These are phyloP conservation scores for Malthinus flaveolus DNA, from an alignment of 2,888 invertebrate species.

Conservation along the genomic window DNA sequence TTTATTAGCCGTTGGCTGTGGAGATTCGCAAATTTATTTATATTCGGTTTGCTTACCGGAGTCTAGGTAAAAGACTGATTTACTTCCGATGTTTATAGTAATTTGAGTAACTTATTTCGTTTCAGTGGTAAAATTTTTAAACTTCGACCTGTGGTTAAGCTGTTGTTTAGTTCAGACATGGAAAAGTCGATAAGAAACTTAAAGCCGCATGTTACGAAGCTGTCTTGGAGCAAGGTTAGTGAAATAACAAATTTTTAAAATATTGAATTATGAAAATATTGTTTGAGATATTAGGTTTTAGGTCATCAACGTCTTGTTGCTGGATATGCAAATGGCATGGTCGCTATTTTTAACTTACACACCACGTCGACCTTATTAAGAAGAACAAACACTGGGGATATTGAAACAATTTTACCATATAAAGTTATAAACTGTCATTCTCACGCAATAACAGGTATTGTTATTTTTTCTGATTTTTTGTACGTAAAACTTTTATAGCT, in stretches of 20 bases:
- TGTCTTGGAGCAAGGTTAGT: slow-evolving; percentile 57
- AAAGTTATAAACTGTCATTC: slow-evolving; percentile 63
- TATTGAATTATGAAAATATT: background rate
- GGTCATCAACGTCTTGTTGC: slow-evolving; percentile 63
- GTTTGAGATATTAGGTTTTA: slow-evolving; percentile 53
- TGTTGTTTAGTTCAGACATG: slow-evolving; percentile 44
- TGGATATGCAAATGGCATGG: slow-evolving; percentile 69
- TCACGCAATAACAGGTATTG: slow-evolving; percentile 62
- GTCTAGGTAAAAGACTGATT: slow-evolving; percentile 24
- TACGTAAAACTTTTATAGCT: too few relatives aligned
- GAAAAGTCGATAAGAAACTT: slow-evolving; percentile 40
- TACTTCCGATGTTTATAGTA: slow-evolving; percentile 1
- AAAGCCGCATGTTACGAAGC: slow-evolving; percentile 57
- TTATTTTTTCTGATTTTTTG: background rate
- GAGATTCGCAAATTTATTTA: slow-evolving; percentile 66
- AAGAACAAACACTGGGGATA: slow-evolving; percentile 48
- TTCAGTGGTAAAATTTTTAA: slow-evolving; percentile 55
- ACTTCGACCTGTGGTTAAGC: slow-evolving; percentile 57
- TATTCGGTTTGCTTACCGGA: slow-evolving; percentile 57
- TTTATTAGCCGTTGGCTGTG: slow-evolving; percentile 70
- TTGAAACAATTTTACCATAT: slow-evolving; percentile 60
- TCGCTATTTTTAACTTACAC: slow-evolving; percentile 65
- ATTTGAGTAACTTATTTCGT: slow-evolving; percentile 30
- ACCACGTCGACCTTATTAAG: slow-evolving; percentile 58
- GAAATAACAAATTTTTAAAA: background rate